Base-by-base conservation (phyloP, 2,888 invertebrate genomes). In the Rhogogaster chlorosoma region DNA sequence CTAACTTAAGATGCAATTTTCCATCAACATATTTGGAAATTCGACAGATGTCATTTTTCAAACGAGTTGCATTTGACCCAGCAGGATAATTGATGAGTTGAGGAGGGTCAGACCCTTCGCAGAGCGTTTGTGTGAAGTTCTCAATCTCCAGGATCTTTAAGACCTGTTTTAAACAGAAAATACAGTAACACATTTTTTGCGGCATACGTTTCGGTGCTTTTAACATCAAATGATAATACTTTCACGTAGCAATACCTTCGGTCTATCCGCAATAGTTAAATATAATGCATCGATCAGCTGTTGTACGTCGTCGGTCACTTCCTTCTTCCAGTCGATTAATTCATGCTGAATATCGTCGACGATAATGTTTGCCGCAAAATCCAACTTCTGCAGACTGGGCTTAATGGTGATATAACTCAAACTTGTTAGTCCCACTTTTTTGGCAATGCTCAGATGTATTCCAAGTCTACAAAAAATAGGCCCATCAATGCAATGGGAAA, bases 211-310 rank as follows among this genome's bases (percentile, higher is more conserved):
- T 80, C 32, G 12, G 12, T 32, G 38, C 22, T 75, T 22, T 29
- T 18, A 36, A 36, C n/a, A 38, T 45, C 5, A 29, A 26, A 49
- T 49, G 12, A 15, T 6, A 29, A 75, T 71, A n/a, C 42, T 42
- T 53, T n/a, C 9, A 18, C 49, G 26, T n/a, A 42, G n/a, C 77
- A 18, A 61, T 84, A 92, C 92, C 91, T 92, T 93, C 45, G 89
- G 71, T 36, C 88, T 88, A 86, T 92, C 91, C 1, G 89, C 87
- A 1, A 88, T 87, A 0, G 92, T 92, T 26, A 92, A 87, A 64
- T 91, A 92, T 87, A 93, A 92, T 38, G 92, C 87, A 85, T 92
- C 90, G 29, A 92, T 84, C 71, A 93, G 84, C 64, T 92, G 87
- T 6, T 86, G 84, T 77, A 89, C 87, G 61, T 89, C 89, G 71